Evolutionary conservation across 2,797 vertebrate species (phyloP), one percentile per base, ranked within the genome.

Genomic region (Delichon dasypus): DNA sequence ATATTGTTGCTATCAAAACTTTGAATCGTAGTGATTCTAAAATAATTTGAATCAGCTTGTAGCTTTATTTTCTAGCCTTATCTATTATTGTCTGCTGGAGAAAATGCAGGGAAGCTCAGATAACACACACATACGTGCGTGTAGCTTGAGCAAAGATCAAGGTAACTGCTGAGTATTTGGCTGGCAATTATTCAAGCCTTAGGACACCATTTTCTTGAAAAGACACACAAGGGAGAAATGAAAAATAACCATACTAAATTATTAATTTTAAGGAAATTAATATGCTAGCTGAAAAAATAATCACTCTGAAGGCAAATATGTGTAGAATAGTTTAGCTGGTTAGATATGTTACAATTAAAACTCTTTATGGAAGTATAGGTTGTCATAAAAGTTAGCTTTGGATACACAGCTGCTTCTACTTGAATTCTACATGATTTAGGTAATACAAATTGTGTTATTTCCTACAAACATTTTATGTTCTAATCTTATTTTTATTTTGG

Each of bases 401-500:
- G 34, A 54, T 80, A 44, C 16, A 40, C 7, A 44, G n/a, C 34
- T 78, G 44, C 51, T 89, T 75, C 72, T 30, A 30, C 50, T 89
- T 71, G 29, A 75, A 72, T 83, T 72, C 48, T 86, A 14, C 18
- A 27, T 60, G 21, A 88, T n/a, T 79, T 75, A 67, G 26, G 20
- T 75, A 94, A 91, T 83, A 81, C 10, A 75, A 84, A 73, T 44
- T 70, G 14, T 73, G 29, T 34, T 72, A 48, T 88, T 96, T 88
- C 61, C 79, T 51, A 53, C 45, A 85, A 89, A 81, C 61, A 68
- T 79, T 78, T 96, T 86, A 77, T 42, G 42, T 40, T 85, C 72
- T 90, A 42, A 70, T 92, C 85, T 92, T 94, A 50, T 90, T 94
- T 96, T 92, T 87, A n/a, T 93, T 95, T 88, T 95, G 55, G 89